Evolutionary conservation across 1,140 invertebrate genomes (phyloP), one percentile per base, ranked within the genome.

Genomic region (Bombyx mori): DNA sequence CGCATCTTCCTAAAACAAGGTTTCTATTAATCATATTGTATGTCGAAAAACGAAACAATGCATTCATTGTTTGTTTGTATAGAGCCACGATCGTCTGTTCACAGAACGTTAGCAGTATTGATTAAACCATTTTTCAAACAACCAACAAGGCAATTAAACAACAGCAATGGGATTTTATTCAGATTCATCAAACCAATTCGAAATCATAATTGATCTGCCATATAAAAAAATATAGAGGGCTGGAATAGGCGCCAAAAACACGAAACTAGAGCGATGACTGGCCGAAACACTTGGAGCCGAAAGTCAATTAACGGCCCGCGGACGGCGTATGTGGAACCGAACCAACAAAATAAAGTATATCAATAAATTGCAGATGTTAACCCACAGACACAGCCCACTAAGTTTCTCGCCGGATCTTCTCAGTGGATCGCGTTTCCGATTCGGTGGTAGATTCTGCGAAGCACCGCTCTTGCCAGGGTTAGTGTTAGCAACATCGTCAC

Each of bases 151-250:
- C 80, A 82, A 86, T 86, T 83, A 86, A 82, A 73, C 77, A 82
- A 81, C 66, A 74, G 75, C 79, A 78, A 83, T 83, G 75, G 77
- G 73, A 84, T 82, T 82, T 82, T 82, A 84, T 84, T 86, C 77
- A 80, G 77, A 82, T 86, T 80, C 82, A 86, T 86, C 79, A 83
- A 86, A 82, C 79, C 81, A 83, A 82, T 84, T 84, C 75, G 79
- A 77, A 82, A 83, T 86, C 81, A 84, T 84, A 86, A 86, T 86
- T 86, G 83, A 84, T 82, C 82, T 79, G 75, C 69, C 75, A 75
- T 78, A 73, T 84, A 86, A 86, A 86, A 63, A 86, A 84, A 82
- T 78, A 77, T 79, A 76, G 72, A 79, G 79, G 82, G 82, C 72
- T 73, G 79, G 72, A 78, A 79, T 82, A 81, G 80, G 78, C 82